A percentile compares a stretch with the other conserved stretches of the same genome.
phyloP scores from a whole-genome alignment of 2,888 invertebrate species.

The Nomada flava region DNA sequence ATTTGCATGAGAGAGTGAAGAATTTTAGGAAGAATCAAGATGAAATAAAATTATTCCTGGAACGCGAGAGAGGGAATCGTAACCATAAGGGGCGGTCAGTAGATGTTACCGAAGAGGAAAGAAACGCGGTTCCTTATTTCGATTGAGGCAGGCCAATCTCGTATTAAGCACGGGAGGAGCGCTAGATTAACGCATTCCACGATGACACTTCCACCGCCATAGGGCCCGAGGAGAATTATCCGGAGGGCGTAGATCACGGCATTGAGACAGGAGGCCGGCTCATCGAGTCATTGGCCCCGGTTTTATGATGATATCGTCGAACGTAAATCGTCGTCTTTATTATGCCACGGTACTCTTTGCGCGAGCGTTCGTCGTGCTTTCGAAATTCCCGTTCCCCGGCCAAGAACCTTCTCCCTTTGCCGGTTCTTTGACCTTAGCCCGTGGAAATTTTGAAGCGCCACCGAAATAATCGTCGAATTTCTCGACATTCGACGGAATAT shows the following conservation, averaged over 20 bases:
- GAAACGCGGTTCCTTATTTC: background rate
- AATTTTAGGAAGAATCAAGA: background rate
- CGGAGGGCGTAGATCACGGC: conserved; percentile 46
- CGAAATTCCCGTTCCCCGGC: conserved; percentile 50
- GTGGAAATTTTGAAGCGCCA: conserved; percentile 10
- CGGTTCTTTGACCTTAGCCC: conserved; percentile 37
- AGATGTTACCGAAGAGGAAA: background rate
- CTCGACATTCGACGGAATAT: background rate
- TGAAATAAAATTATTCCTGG: background rate
- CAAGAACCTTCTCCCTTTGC: conserved; percentile 12
- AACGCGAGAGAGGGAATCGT: background rate
- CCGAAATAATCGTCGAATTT: background rate
- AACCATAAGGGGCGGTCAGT: background rate
- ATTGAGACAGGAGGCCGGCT: conserved; percentile 53
- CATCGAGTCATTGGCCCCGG: conserved; percentile 76
- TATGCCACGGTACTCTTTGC: conserved; percentile 50
- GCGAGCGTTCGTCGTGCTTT: conserved; percentile 28
- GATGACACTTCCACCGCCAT: background rate
- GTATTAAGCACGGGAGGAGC: conserved; percentile 1
- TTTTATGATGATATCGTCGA: conserved; percentile 73
- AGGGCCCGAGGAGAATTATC: conserved; percentile 10
- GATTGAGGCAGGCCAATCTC: background rate
- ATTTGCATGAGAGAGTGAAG: background rate
- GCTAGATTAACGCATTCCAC: conserved; percentile 25
- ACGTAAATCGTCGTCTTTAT: conserved; percentile 80